Evolutionary conservation across 2,888 invertebrate genomes (phyloP), one percentile per base, ranked within the genome.

Genomic region (Malachius bipustulatus): DNA sequence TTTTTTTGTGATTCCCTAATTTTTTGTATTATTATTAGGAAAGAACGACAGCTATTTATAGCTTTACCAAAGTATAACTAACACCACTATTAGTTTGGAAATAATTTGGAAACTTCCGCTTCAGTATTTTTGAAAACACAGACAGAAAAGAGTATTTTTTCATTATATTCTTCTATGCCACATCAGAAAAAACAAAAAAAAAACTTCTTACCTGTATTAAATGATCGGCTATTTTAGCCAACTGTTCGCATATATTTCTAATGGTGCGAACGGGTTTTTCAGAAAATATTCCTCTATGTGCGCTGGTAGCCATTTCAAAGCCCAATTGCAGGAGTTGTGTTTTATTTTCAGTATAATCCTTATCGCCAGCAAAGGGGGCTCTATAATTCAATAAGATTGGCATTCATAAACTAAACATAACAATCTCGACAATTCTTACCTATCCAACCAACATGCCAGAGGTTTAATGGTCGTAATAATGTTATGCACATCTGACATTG

Each of bases 381-480:
- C 70, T 67, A 47, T 40, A 54, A 50, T 31, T 26, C n/a, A n/a
- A n/a, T n/a, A n/a, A n/a, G n/a, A n/a, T n/a, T n/a, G n/a, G n/a
- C n/a, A n/a, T n/a, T n/a, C n/a, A n/a, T n/a, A n/a, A n/a, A n/a
- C n/a, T n/a, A n/a, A 14, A 11, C 13, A 11, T n/a, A 30, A 30
- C 11, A 30, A 30, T n/a, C 4, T 11, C 30, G 13, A 30, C n/a
- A 10, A 32, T 16, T 4, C 36, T 48, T 59, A 78, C 77, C 85
- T 75, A 62, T 93, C 90, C 11, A 96, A 69, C 90, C 94, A 96
- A 54, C 82, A 80, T 13, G 88, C 83, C 35, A 96, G 68, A 38
- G 83, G 82, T 61, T 91, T 93, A 26, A 91, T 79, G 29, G 82
- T 79, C 31, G 75, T 76, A 51, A 91, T 78, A 34, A 88, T 77